Evolutionary conservation across 1,140 invertebrate species (phyloP).

Genomic region (Monochamus saltuarius): DNA sequence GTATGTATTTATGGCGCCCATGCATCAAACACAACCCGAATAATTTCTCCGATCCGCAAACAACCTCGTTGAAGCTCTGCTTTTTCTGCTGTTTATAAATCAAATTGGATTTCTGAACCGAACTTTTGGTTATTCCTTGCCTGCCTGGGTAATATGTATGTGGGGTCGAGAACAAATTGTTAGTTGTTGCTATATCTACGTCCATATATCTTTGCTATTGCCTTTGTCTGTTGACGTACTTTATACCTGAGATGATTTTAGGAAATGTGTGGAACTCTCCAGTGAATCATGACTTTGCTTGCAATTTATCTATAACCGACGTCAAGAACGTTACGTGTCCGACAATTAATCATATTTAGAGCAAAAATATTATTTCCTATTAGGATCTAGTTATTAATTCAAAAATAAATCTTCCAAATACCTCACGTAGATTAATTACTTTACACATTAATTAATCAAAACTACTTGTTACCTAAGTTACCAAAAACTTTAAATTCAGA

Average conservation of each 20-base stretch:
- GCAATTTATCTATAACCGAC: not conserved
- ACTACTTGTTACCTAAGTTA: no score
- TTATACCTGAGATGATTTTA: slow-evolving; percentile 24
- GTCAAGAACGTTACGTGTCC: no score
- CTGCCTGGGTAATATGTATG: slow-evolving; percentile 22
- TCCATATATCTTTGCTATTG: slow-evolving; percentile 28
- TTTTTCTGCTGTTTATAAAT: slow-evolving; percentile 37
- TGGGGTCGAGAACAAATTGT: slow-evolving; percentile 28
- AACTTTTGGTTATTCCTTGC: slow-evolving; percentile 32
- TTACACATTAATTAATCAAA: no score
- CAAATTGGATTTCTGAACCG: slow-evolving; percentile 36
- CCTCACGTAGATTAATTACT: no score
- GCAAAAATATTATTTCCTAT: no score
- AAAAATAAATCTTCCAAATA: no score
- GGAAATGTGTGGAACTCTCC: slow-evolving; percentile 6
- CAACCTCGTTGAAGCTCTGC: slow-evolving; percentile 12
- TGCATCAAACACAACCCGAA: slow-evolving; percentile 31
- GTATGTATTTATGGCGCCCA: slow-evolving; percentile 36
- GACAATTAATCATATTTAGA: no score
- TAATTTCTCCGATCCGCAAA: slow-evolving; percentile 29
- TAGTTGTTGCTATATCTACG: slow-evolving; percentile 30
- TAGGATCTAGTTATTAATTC: no score
- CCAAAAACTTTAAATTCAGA: no score
- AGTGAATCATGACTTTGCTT: slow-evolving; percentile 14
- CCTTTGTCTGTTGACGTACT: slow-evolving; percentile 22